phyloP scores from a whole-genome alignment of 2,888 invertebrate genomes.

The Harpalus rufipes region DNA sequence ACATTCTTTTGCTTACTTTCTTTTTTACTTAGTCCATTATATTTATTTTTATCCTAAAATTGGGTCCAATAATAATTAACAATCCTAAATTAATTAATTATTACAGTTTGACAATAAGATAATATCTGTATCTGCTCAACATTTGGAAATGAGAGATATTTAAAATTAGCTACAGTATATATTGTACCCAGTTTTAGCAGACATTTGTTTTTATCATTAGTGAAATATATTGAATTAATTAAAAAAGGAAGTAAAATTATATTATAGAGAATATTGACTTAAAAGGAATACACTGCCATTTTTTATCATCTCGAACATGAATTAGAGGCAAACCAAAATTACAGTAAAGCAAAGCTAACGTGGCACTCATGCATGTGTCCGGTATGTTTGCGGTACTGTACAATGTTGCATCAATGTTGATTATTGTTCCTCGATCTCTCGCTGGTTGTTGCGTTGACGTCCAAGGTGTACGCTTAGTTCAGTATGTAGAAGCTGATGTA shows the following conservation, averaged over 20 bases:
- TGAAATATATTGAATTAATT: conserved; percentile 30
- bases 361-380: neutral
- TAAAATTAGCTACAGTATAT: conserved; percentile 8
- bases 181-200: conserved; percentile 14
- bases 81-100: neutral
- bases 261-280: conserved; percentile 67
- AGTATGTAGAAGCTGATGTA: conserved; percentile 56
- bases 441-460: conserved; percentile 59
- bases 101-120: conserved; percentile 21
- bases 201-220: neutral
- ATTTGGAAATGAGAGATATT: neutral
- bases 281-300: conserved; percentile 67
- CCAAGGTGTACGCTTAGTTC: conserved; percentile 56
- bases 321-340: conserved; percentile 57
- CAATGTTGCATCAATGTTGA: conserved; percentile 60
- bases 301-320: conserved; percentile 66
- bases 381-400: neutral
- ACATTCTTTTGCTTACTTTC: conserved; percentile 24
- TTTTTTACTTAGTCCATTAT: conserved; percentile 3
- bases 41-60: neutral
- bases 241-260: conserved; percentile 29
- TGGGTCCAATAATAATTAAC: conserved; percentile 10
- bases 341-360: neutral
- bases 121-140: conserved; percentile 1
- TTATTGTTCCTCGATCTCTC: conserved; percentile 66